Evolutionary conservation across 2,888 invertebrate species (phyloP), one percentile per base, ranked within the genome.

Genomic region (Xanthia icteritia): DNA sequence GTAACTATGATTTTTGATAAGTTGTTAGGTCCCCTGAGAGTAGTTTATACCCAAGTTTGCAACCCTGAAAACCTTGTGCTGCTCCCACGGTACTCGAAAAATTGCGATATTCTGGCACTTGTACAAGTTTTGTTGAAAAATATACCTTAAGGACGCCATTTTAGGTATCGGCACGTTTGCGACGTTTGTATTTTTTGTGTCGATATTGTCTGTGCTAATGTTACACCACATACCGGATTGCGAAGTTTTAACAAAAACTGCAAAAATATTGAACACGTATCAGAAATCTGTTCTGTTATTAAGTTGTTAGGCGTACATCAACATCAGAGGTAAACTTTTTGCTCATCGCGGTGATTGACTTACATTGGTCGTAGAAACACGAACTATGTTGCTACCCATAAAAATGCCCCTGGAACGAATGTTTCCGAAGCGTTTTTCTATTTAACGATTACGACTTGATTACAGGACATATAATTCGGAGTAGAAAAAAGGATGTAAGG

Each of bases 371-470:
- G 74, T 73, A 77, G 84, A 76, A 85, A 70, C 76, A 70, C 74
- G 68, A 76, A 85, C 83, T 83, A 82, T 84, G 88, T 88, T 81
- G 86, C 86, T 84, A 78, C 75, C 71, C 76, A 84, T 84, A 87
- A 88, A 87, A 85, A 88, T 86, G 63, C 72, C 78, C 71, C 73
- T 20, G 78, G 72, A 79, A 84, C 84, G 82, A 86, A 86, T 81
- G 75, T 70, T 76, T 69, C 76, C 61, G 56, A 86, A 74, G 76
- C 79, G 77, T 75, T 78, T 84, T 84, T 82, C 82, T 86, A 82
- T 86, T 75, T 86, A 87, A 81, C 83, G 84, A 86, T 84, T 87
- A 82, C 82, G 71, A 81, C 73, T 86, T 89, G 89, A 89, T 86
- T 88, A 79, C 81, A 74, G 77, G 39, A 85, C 80, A 84, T 87